Percentiles rank a stretch among this genome's conserved stretches.
phyloP scores from a whole-genome alignment of 2,113 vertebrate genomes.

The Dendropsophus ebraccatus region DNA sequence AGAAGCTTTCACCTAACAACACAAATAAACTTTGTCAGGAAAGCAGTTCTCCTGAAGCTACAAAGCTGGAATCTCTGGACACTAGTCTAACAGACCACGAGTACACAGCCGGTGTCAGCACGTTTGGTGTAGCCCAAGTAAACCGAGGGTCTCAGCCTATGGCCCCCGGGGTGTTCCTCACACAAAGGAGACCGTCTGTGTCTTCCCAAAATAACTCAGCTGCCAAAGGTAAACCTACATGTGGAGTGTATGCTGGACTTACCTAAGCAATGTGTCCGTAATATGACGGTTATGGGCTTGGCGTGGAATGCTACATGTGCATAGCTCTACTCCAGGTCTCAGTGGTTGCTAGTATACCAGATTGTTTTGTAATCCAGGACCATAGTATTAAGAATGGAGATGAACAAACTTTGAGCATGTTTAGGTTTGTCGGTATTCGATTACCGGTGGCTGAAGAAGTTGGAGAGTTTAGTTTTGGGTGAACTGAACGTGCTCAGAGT shows the following conservation, averaged over 20 bases:
- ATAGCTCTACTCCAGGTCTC: background rate
- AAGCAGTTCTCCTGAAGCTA: conserved; percentile 88
- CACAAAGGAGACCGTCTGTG: conserved; percentile 87
- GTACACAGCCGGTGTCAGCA: conserved; percentile 81
- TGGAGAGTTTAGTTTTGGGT: too few species aligned
- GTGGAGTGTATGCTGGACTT: conserved; percentile 43
- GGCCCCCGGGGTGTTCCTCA: conserved; percentile 95
- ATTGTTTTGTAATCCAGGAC: background rate
- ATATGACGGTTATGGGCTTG: background rate
- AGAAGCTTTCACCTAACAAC: conserved; percentile 83
- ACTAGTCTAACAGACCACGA: conserved; percentile 90
- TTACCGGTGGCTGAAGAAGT: too few species aligned
- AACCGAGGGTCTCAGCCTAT: conserved; percentile 86
- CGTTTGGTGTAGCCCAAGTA: conserved; percentile 76
- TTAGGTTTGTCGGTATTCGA: too few species aligned
- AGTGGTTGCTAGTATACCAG: background rate
- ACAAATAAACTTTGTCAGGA: conserved; percentile 82
- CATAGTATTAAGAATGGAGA: background rate
- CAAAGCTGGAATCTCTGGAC: conserved; percentile 81
- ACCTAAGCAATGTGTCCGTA: background rate
- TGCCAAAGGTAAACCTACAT: conserved; percentile 80
- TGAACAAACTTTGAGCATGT: too few species aligned
- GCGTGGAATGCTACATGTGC: background rate
- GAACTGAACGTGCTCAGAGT: too few species aligned
- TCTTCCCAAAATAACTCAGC: conserved; percentile 89